Evolutionary conservation across 2,113 vertebrate species (phyloP), one percentile per base, ranked within the genome.

Genomic region (Pollimyrus isidori): DNA sequence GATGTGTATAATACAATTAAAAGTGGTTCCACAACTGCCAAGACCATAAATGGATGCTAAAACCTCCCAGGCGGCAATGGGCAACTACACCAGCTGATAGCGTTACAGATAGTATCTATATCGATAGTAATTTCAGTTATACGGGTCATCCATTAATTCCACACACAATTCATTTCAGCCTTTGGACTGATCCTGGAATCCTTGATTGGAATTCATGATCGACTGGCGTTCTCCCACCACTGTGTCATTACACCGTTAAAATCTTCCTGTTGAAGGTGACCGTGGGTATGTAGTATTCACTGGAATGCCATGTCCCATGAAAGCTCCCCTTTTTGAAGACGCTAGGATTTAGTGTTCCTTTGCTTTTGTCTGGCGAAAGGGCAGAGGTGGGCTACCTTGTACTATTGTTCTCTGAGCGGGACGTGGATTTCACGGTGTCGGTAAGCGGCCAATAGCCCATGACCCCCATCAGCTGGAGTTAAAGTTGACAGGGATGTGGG

Each of bases 401-500:
- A 11, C 52, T 90, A 48, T 84, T 9, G 21, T 80, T 42, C 45
- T 35, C 89, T 52, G 89, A 90, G 45, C 73, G 30, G 91, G 87
- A 53, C 88, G 89, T 89, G 89, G 91, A 91, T 92, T 83, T 53
- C 91, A 93, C 90, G 92, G 91, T 92, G 88, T 94, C 91, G 88
- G 56, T 45, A 89, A 93, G 89, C 91, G 23, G 39, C 35, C 46
- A n/a, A 42, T 26, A 42, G 19, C 50, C 49, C 45, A 9, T 42
- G 58, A 26, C 49, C 46, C 46, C 7, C 93, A 92, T 97, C 96
- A 96, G 94, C 95, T 95, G 96, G 95, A 97, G 95, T 97, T 96
- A 96, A 95, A 92, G 93, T 95, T 96, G 96, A 97, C 96, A 96
- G 95, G 92, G 94, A 96, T 94, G 94, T 94, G 91, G 94, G 94